Evolutionary conservation across 2,113 vertebrate species (phyloP).

Genomic region (Lanius collurio): DNA sequence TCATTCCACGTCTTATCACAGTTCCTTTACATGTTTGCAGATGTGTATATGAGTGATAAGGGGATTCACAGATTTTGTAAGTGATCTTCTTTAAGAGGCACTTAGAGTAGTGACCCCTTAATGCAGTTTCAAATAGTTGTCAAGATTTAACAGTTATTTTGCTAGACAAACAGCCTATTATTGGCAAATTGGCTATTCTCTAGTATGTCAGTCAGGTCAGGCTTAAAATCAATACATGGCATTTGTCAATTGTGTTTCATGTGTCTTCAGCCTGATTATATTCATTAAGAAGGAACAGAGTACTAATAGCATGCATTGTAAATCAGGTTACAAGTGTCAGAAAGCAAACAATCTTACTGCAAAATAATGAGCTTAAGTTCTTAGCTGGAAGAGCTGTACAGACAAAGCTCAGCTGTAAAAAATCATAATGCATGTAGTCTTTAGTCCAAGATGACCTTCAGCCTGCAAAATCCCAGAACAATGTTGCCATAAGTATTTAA

Average conservation of each 20-base stretch:
- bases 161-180: constrained; percentile 50
- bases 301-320: constrained; percentile 3
- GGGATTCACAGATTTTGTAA: constrained; percentile 8
- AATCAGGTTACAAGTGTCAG: constrained; percentile 27
- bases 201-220: constrained; percentile 36
- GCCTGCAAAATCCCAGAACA: constrained; percentile 7
- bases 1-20: neutral
- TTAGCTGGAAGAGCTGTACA: neutral
- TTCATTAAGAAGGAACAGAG: constrained; percentile 28
- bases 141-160: constrained; percentile 58
- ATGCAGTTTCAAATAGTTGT: constrained; percentile 47
- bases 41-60: neutral
- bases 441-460: neutral
- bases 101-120: constrained; percentile 24
- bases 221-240: constrained; percentile 50
- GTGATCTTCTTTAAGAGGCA: constrained; percentile 6
- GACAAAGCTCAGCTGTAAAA: constrained; percentile 35
- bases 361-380: constrained; percentile 54
- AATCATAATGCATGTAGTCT: neutral
- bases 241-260: constrained; percentile 35
- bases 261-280: constrained; percentile 4
- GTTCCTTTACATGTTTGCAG: neutral
- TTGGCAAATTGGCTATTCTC: constrained; percentile 49
- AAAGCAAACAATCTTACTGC: constrained; percentile 33
- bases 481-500: neutral